Evolutionary conservation across 2,888 invertebrate genomes (phyloP).

Genomic region (Tenthredo livida): DNA sequence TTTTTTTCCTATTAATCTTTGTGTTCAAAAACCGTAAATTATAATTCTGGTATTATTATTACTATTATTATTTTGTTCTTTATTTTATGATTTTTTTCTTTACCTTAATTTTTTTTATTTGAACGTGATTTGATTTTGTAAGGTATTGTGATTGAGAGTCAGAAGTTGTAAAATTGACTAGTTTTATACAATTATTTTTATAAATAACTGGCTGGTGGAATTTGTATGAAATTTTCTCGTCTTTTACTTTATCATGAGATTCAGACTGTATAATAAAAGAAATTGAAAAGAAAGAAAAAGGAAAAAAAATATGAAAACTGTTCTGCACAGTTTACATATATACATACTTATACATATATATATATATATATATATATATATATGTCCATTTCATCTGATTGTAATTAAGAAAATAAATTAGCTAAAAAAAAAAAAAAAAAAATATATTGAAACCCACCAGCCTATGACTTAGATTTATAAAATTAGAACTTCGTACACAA

Average conservation of each 20-base stretch:
- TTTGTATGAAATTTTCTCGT: slow-evolving; percentile 53
- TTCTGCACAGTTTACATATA: slow-evolving; percentile 18
- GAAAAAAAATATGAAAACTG: background rate
- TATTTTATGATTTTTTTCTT: slow-evolving; percentile 3
- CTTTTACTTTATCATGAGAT: slow-evolving; percentile 13
- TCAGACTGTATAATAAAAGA: slow-evolving; percentile 4
- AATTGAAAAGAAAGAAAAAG: background rate
- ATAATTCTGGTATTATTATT: slow-evolving; percentile 48
- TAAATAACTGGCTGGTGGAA: slow-evolving; percentile 76
- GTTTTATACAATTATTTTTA: slow-evolving; percentile 79
- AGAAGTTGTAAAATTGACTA: slow-evolving; percentile 77
- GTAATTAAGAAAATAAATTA: slow-evolving; percentile 13
- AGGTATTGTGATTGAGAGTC: slow-evolving; percentile 74
- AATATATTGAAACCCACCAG: slow-evolving; percentile 65
- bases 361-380: background rate
- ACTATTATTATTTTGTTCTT: slow-evolving; percentile 18
- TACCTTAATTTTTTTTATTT: slow-evolving; percentile 24
- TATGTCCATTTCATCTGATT: slow-evolving; percentile 19
- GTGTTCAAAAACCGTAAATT: background rate
- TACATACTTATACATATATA: slow-evolving; percentile 1
- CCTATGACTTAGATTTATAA: slow-evolving; percentile 74
- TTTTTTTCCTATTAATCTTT: background rate
- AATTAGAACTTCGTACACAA: slow-evolving; percentile 67
- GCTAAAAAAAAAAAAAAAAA: background rate
- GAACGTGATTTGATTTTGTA: slow-evolving; percentile 67